A percentile compares a stretch with the other conserved stretches of the same genome.
These are phyloP conservation scores for Helicoverpa armigera DNA, from an alignment of 1,140 invertebrate genomes.

Conservation along the genomic window DNA sequence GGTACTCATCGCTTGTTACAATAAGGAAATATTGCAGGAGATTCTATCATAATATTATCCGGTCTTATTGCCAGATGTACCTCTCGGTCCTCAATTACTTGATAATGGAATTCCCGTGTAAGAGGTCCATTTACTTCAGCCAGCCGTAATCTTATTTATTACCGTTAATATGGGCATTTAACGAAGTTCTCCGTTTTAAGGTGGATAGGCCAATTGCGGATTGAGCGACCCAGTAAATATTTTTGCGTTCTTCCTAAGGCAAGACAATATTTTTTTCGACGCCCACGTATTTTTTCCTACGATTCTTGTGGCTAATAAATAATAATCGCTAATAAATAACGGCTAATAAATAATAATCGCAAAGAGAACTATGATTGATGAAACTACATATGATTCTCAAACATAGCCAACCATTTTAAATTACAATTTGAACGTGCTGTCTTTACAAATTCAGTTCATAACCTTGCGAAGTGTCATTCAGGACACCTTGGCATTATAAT, in stretches of 20 bases:
- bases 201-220: no score
- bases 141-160: not conserved
- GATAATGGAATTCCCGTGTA: constrained; percentile 10
- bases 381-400: no score
- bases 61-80: not conserved
- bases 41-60: constrained; percentile 1
- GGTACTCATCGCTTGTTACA: not conserved
- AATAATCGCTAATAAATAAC: no score
- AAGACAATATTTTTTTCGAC: no score
- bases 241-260: no score
- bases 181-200: constrained; percentile 1
- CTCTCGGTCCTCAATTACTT: not conserved
- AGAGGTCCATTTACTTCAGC: not conserved
- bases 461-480: constrained; percentile 15
- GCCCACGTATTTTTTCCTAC: no score
- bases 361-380: no score
- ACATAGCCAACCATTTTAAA: no score
- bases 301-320: no score
- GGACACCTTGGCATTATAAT: constrained; percentile 38
- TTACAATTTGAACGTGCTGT: not conserved
- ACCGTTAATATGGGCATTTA: not conserved
- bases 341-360: no score
- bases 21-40: not conserved
- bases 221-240: no score
- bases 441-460: not conserved